phyloP scores from a whole-genome alignment of 35 echinoderm and acorn worm species.

The Lytechinus pictus region DNA sequence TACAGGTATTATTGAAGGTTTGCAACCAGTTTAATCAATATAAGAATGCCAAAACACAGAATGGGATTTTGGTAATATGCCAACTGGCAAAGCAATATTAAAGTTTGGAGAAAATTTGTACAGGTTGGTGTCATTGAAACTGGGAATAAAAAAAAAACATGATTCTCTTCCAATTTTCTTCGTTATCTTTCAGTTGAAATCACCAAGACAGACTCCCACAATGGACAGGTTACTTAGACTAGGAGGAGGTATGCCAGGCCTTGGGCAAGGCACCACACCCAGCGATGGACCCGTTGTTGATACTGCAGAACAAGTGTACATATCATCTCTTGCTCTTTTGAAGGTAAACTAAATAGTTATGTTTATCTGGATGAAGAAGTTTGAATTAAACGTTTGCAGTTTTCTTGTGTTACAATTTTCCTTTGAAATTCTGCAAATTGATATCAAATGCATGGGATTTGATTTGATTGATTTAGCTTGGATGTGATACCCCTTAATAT shows the following conservation, averaged over 20 bases:
- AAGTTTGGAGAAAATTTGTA: background rate
- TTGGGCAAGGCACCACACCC: slow-evolving; percentile 74
- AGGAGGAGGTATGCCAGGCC: slow-evolving; percentile 86
- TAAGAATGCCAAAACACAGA: too few relatives aligned
- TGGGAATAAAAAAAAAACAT: too few relatives aligned
- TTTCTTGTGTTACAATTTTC: too few relatives aligned
- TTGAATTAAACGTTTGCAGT: too few relatives aligned
- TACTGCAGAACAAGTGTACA: slow-evolving; percentile 97
- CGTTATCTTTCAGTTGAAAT: background rate
- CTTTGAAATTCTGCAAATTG: too few relatives aligned
- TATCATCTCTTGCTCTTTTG: slow-evolving; percentile 89
- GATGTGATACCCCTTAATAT: background rate
- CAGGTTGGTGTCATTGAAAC: background rate
- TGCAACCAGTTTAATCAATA: too few relatives aligned
- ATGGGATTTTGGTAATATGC: too few relatives aligned
- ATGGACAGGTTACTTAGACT: slow-evolving; percentile 93
- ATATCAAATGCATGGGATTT: too few relatives aligned
- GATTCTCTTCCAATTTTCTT: background rate
- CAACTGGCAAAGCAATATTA: background rate
- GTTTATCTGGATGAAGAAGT: too few relatives aligned
- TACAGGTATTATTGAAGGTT: too few relatives aligned
- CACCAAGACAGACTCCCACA: background rate
- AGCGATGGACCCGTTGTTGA: slow-evolving; percentile 94
- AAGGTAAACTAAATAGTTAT: slow-evolving; percentile 63
- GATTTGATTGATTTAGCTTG: too few relatives aligned